Evolutionary conservation across 2,888 invertebrate species (phyloP).

Genomic region (Cancer borealis): DNA sequence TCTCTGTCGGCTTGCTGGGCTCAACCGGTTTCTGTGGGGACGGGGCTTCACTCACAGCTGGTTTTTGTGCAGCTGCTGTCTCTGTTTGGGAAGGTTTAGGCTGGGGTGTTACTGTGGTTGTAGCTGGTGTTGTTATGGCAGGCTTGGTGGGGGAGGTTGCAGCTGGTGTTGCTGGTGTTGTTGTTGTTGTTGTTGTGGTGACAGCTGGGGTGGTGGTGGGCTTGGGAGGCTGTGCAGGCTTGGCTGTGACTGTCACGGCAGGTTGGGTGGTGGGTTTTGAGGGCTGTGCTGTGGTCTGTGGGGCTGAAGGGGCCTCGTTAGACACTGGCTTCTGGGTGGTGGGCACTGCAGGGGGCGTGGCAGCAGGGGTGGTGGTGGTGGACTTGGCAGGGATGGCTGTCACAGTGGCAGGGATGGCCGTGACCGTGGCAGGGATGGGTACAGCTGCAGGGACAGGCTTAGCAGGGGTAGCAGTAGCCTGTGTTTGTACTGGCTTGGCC

Average conservation of each 20-base stretch:
- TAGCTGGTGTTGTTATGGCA: slow-evolving; percentile 29
- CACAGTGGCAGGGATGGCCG: slow-evolving; percentile 57
- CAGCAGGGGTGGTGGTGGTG: slow-evolving; percentile 25
- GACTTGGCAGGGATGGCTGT: slow-evolving; percentile 55
- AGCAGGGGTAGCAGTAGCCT: slow-evolving; percentile 28
- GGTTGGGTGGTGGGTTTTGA: slow-evolving; percentile 55
- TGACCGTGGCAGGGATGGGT: slow-evolving; percentile 62
- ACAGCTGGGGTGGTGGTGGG: slow-evolving; percentile 16
- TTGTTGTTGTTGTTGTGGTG: slow-evolving; percentile 33
- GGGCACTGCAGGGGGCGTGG: neutral
- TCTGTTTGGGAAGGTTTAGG: slow-evolving; percentile 31
- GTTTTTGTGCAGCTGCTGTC: slow-evolving; percentile 23
- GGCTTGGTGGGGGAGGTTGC: slow-evolving; percentile 50
- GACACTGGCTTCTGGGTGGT: slow-evolving; percentile 49
- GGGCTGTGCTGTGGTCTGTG: slow-evolving; percentile 26
- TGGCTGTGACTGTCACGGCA: slow-evolving; percentile 25
- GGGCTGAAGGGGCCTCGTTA: neutral
- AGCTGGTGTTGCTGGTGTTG: slow-evolving; percentile 35
- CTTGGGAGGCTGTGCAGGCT: slow-evolving; percentile 55
- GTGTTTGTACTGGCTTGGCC: slow-evolving; percentile 51
- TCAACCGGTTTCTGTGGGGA: slow-evolving; percentile 50
- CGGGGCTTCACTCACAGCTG: slow-evolving; percentile 50
- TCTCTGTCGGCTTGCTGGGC: slow-evolving; percentile 57
- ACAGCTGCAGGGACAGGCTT: slow-evolving; percentile 62
- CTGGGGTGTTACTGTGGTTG: slow-evolving; percentile 31